Base-by-base conservation (phyloP, 1,140 invertebrate genomes). In the Nylanderia fulva region DNA sequence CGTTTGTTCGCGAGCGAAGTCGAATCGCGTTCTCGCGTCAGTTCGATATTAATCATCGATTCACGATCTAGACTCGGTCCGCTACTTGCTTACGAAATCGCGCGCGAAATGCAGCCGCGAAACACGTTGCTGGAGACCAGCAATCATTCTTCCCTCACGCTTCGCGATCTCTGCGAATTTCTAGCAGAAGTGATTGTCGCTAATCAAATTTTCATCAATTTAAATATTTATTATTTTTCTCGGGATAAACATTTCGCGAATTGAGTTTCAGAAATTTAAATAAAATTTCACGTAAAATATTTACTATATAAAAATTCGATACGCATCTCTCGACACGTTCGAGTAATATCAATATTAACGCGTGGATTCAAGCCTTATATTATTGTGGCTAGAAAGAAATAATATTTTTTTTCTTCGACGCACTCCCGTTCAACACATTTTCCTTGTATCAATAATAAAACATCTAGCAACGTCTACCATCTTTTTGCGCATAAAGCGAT, bases 21-120 rank as follows among this genome's bases (percentile, higher is more conserved):
- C n/a, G 45, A 79, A 7, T 15, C 66, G 45, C 39, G 64, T 36
- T 7, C 27, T 8, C 60, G 36, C 56, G 56, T n/a, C 42, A 4
- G 36, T 36, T 80, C 48, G 61, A 87, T 79, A 75, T 87, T 87
- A 87, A 86, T 88, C 29, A 77, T 77, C 72, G 85, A 88, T 86
- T 74, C 64, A 80, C 68, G 80, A 88, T 63, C n/a, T n/a, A n/a
- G n/a, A n/a, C n/a, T n/a, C n/a, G n/a, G n/a, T n/a, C n/a, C 15
- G 77, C 66, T 71, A 60, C 71, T 71, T 18, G 36, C 66, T 82
- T 82, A 72, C 39, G 77, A 82, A 71, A 82, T 58, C 66, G 52
- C 52, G 54, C 36, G 66, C 66, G 66, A 72, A 58, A 82, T 45
- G 77, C 52, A 60, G 42, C 33, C 60, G 66, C 36, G 66, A 86